Evolutionary conservation across 2,888 invertebrate species (phyloP), one percentile per base, ranked within the genome.

Genomic region (Dione vanillae): DNA sequence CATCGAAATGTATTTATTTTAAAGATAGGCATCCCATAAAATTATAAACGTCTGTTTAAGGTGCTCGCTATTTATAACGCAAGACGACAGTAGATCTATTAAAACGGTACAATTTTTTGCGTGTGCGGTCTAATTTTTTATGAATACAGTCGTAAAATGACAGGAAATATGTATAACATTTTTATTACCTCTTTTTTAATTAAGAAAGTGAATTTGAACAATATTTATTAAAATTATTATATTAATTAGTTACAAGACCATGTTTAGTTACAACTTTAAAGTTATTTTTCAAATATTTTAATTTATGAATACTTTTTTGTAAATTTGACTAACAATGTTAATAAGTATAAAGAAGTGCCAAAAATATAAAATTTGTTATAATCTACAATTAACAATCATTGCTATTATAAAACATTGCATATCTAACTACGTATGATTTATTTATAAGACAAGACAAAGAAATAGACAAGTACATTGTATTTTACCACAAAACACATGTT

Each of bases 91-190:
- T 72, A 69, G 72, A 72, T 70, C 68, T 70, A 74, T 74, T 69
- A 67, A 72, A 74, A 75, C 73, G 72, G 69, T 68, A 72, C 37
- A 71, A 47, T 73, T 67, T 70, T 65, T 65, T 75, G 73, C 64
- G 68, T 64, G 47, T n/a, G 67, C 69, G 69, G 20, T 65, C 67
- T 47, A 27, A 27, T 27, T 47, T 16, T 47, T 47, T 47, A 47
- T 16, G 3, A 47, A n/a, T 16, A 0, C 16, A 16, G 47, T 16
- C n/a, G 8, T 9, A 47, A 47, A 47, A n/a, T n/a, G n/a, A 16
- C 10, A 9, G 16, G 16, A 16, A 16, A 0, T n/a, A n/a, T n/a
- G n/a, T n/a, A n/a, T n/a, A n/a, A n/a, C n/a, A n/a, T n/a, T n/a
- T n/a, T n/a, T n/a, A n/a, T n/a, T n/a, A n/a, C n/a, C n/a, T n/a